These are phyloP conservation scores for Perca fluviatilis DNA, from an alignment of 2,113 vertebrate species.

Conservation along the genomic window DNA sequence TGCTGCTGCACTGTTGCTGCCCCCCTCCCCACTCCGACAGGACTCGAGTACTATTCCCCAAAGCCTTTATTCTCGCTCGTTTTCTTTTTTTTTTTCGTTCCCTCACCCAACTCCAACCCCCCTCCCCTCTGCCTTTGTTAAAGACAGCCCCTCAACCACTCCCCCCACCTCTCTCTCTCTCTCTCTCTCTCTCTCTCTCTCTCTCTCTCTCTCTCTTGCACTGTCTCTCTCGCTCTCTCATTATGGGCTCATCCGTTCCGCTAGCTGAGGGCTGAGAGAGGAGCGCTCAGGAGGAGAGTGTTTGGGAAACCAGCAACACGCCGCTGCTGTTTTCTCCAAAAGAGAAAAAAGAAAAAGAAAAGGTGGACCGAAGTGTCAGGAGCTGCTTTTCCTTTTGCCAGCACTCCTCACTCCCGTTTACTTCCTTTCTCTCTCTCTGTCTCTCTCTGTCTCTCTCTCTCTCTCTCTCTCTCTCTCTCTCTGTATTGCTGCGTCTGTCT, in stretches of 20 bases:
- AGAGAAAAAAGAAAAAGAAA: conserved; percentile 25
- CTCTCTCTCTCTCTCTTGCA: conserved; percentile 55
- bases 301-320: conserved; percentile 58
- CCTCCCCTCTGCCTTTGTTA: conserved; percentile 80
- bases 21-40: conserved; percentile 60
- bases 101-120: conserved; percentile 65
- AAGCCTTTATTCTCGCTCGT: conserved; percentile 77
- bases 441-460: conserved; percentile 41
- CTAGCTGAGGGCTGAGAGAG: conserved; percentile 70
- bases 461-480: conserved; percentile 5
- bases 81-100: conserved; percentile 61
- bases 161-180: conserved; percentile 32
- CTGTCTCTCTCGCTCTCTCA: conserved; percentile 56
- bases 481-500: conserved; percentile 49
- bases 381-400: conserved; percentile 49
- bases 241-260: conserved; percentile 73
- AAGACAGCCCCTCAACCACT: conserved; percentile 72
- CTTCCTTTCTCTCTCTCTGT: conserved; percentile 38
- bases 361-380: conserved; percentile 56
- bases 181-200: conserved; percentile 53
- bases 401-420: conserved; percentile 35
- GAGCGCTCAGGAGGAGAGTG: conserved; percentile 60
- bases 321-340: conserved; percentile 47
- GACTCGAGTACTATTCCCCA: conserved; percentile 74
- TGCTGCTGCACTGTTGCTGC: conserved; percentile 66